phyloP scores from a whole-genome alignment of 2,797 vertebrate genomes.

The Periparus ater region DNA sequence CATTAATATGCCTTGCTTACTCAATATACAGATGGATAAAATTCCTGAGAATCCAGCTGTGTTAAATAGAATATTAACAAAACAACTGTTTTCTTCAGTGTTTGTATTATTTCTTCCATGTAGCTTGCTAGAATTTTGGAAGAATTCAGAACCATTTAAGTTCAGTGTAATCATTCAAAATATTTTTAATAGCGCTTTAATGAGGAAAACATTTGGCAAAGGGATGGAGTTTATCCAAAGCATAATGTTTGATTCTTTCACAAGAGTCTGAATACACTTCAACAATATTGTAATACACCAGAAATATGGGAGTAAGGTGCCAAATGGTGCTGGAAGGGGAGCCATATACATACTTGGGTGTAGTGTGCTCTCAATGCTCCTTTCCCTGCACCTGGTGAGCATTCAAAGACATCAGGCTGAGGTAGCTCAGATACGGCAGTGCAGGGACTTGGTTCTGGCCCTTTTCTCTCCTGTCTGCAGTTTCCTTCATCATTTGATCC shows the following conservation, averaged over 20 bases:
- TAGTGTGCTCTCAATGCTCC: neutral
- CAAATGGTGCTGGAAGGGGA: neutral
- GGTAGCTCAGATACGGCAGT: neutral
- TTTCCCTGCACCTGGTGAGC: neutral
- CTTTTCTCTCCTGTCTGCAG: neutral
- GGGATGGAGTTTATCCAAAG: neutral
- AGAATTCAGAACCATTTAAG: neutral
- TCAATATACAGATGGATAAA: constrained; percentile 21
- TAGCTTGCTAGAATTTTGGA: constrained; percentile 22
- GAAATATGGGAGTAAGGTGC: neutral
- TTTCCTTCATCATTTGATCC: neutral
- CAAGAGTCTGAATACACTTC: neutral
- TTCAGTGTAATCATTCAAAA: constrained; percentile 6
- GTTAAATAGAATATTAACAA: constrained; percentile 43
- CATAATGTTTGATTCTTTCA: neutral
- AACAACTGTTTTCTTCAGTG: constrained; percentile 22
- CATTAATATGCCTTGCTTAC: constrained; percentile 19
- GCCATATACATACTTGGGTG: neutral
- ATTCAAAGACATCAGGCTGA: neutral
- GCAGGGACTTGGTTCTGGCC: neutral
- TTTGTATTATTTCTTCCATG: constrained; percentile 37
- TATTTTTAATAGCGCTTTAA: constrained; percentile 17
- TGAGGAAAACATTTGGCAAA: constrained; percentile 1
- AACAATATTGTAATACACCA: neutral
- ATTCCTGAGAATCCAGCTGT: constrained; percentile 39